phyloP scores from a whole-genome alignment of 1,140 invertebrate species.

The Chironomus striatipennis region DNA sequence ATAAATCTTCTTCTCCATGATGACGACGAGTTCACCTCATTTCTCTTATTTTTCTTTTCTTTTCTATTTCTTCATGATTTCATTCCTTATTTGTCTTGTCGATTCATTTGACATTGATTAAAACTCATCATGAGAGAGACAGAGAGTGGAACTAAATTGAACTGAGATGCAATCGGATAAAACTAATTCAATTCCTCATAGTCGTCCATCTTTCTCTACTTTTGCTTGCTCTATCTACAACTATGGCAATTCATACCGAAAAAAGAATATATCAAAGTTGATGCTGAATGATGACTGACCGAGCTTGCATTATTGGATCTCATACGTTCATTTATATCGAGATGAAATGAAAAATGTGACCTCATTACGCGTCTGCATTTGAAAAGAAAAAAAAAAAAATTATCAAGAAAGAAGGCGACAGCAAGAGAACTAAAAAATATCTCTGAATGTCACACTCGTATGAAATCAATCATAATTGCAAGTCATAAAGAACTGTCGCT shows the following conservation, averaged over 20 bases:
- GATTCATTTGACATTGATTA: slow-evolving; percentile 24
- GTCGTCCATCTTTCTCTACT: not conserved
- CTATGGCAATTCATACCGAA: not conserved
- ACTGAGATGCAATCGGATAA: slow-evolving; percentile 9
- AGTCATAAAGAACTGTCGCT: too few relatives aligned
- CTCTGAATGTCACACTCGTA: not conserved
- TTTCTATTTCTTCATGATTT: not conserved
- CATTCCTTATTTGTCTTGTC: not conserved
- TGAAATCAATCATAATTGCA: slow-evolving; percentile 1
- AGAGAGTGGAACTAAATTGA: not conserved
- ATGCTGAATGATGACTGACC: not conserved
- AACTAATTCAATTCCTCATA: slow-evolving; percentile 19
- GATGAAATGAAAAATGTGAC: slow-evolving; percentile 19
- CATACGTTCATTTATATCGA: not conserved
- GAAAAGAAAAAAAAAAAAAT: too few relatives aligned
- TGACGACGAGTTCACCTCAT: too few relatives aligned
- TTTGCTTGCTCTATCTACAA: not conserved
- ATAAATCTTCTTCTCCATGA: not conserved
- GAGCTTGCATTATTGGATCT: slow-evolving; percentile 16
- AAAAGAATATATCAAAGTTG: not conserved
- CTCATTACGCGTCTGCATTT: slow-evolving; percentile 5
- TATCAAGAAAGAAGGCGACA: not conserved
- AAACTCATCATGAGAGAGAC: not conserved
- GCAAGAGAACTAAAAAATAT: not conserved
- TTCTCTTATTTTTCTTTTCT: too few relatives aligned